Evolutionary conservation across 2,797 vertebrate species (phyloP).

Genomic region (Eulemur rubriventer): DNA sequence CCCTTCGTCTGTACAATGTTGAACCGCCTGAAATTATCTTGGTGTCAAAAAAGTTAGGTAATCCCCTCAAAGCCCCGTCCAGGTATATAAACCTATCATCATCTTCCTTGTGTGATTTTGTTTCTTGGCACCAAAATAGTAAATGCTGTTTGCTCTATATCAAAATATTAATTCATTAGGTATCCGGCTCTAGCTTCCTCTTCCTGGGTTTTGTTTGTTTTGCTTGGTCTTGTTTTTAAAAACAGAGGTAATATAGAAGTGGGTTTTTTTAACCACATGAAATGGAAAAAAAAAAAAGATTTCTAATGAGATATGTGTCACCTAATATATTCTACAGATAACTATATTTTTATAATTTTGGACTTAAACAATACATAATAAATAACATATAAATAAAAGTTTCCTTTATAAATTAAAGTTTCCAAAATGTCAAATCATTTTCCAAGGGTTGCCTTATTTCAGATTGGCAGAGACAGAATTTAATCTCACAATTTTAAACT

Average conservation of each 20-base stretch:
- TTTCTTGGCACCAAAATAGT: background rate
- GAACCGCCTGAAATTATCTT: background rate
- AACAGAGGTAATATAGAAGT: background rate
- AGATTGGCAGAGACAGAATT: background rate
- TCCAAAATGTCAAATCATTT: conserved; percentile 6
- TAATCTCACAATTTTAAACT: background rate
- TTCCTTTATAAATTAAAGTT: background rate
- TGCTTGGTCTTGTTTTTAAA: background rate
- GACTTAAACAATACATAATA: background rate
- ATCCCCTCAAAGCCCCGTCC: background rate
- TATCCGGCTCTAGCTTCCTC: background rate
- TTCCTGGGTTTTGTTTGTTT: background rate
- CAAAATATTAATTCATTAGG: background rate
- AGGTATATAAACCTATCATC: background rate
- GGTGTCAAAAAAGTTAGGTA: background rate
- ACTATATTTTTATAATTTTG: background rate
- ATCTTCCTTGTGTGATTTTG: background rate
- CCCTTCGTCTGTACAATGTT: background rate
- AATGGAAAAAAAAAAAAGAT: background rate
- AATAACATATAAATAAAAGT: background rate
- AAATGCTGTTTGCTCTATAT: background rate
- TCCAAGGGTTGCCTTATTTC: background rate
- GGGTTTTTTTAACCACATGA: background rate
- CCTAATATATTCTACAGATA: background rate
- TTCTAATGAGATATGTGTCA: background rate